Evolutionary conservation across 2,113 vertebrate species (phyloP).

Genomic region (Amazona vittata): DNA sequence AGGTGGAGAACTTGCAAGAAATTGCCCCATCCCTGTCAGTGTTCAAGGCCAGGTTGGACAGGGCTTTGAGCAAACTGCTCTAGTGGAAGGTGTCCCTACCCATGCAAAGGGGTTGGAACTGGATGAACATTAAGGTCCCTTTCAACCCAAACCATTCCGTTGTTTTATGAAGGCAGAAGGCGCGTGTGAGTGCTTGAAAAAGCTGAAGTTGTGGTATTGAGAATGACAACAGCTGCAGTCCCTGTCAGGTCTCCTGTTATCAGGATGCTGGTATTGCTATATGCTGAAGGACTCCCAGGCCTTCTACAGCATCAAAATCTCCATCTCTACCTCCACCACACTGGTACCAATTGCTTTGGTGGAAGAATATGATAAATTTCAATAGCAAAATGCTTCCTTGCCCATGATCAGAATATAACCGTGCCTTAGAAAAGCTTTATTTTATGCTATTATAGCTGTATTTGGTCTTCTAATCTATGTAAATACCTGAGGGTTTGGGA

Average conservation of each 20-base stretch:
- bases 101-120: not conserved
- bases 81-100: not conserved
- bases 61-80: not conserved
- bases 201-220: fast-evolving
- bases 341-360: not conserved
- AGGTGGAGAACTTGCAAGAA: not conserved
- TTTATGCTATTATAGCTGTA: not conserved
- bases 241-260: not conserved
- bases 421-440: not conserved
- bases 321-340: fast-evolving
- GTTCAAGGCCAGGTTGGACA: not conserved
- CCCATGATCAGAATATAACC: not conserved
- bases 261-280: not conserved
- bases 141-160: not conserved
- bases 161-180: not conserved
- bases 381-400: too few species aligned
- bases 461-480: not conserved
- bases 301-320: fast-evolving
- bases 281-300: fast-evolving
- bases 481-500: fast-evolving
- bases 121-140: not conserved
- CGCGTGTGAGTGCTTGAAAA: fast-evolving
- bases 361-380: too few species aligned
- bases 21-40: not conserved
- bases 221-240: not conserved